Conservation (phyloP, 2,888 invertebrate genomes). For the Tolmerus cingulatus region DNA sequence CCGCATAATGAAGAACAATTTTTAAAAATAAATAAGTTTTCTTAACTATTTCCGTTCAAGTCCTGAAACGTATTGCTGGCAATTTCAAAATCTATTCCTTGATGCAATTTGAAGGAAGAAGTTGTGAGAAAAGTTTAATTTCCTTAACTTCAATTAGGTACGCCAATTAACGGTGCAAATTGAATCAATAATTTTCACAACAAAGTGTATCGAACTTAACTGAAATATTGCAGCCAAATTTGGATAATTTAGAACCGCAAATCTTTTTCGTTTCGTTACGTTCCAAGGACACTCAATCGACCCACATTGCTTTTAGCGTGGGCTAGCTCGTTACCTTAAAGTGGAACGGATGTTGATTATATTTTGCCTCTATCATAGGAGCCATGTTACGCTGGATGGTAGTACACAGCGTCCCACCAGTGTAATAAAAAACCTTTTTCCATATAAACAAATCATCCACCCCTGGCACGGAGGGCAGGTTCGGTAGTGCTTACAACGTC, state of each 20-base stretch:
- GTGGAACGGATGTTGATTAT: not conserved
- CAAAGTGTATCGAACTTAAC: not conserved
- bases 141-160: not conserved
- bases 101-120: too few relatives aligned
- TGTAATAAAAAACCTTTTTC: not conserved
- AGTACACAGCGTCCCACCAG: not conserved
- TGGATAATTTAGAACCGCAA: not conserved
- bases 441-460: not conserved
- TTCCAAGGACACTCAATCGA: not conserved
- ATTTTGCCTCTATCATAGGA: not conserved
- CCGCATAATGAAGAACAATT: too few relatives aligned
- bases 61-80: too few relatives aligned
- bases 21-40: too few relatives aligned
- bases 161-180: not conserved
- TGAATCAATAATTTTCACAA: not conserved
- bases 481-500: not conserved
- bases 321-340: not conserved
- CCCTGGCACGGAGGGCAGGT: not conserved
- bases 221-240: too few relatives aligned
- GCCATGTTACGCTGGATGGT: not conserved
- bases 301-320: not conserved
- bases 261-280: not conserved
- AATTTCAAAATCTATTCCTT: too few relatives aligned
- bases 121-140: too few relatives aligned
- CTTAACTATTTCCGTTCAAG: too few relatives aligned